Percentiles rank a stretch among this genome's conserved stretches.
phyloP scores from a whole-genome alignment of 2,113 vertebrate species.

The Tragelaphus imberbis region DNA sequence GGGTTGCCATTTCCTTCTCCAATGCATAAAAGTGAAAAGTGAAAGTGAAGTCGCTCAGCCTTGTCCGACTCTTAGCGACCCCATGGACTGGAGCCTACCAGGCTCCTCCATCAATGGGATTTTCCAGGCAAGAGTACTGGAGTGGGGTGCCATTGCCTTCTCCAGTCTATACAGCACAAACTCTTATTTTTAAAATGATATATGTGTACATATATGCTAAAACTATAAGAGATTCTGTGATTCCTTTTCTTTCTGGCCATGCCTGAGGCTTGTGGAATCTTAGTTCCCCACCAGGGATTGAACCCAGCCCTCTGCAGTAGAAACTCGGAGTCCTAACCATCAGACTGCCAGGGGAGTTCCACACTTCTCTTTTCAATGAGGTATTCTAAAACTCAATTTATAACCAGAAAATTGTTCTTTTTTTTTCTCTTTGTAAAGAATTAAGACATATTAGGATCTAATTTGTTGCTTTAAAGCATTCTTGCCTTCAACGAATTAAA shows the following conservation, averaged over 20 bases:
- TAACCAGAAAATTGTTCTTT: background rate
- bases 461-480: background rate
- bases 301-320: background rate
- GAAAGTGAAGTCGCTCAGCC: too few species aligned
- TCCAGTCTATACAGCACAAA: background rate
- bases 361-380: background rate
- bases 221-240: background rate
- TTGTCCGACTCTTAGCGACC: too few species aligned
- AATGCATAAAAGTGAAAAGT: too few species aligned
- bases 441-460: background rate
- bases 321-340: background rate
- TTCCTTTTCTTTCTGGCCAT: background rate
- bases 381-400: background rate
- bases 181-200: background rate
- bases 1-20: too few species aligned
- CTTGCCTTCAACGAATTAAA: background rate
- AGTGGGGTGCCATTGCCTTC: too few species aligned
- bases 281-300: background rate
- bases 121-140: too few species aligned
- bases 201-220: background rate
- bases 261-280: background rate
- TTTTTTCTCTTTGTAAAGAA: background rate
- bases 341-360: background rate
- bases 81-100: too few species aligned
- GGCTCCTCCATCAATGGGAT: too few species aligned